These are phyloP conservation scores for Agrypnia vestita DNA, from an alignment of 1,140 invertebrate species.

Conservation along the genomic window DNA sequence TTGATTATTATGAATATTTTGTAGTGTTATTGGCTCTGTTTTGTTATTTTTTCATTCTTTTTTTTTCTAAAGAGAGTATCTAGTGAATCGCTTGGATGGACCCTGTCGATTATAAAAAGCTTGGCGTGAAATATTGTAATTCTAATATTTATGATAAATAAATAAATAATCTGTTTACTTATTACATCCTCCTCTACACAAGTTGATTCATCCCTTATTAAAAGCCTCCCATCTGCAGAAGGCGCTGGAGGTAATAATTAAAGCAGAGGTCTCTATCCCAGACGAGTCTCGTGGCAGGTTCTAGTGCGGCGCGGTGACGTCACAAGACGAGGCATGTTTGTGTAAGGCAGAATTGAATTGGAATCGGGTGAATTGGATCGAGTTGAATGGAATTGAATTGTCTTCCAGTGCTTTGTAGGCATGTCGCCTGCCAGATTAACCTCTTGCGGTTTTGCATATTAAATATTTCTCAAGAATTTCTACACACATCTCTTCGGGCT, in stretches of 20 bases:
- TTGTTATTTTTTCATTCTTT: too few species aligned
- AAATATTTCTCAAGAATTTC: constrained; percentile 23
- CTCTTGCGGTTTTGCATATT: constrained; percentile 38
- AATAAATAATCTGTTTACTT: too few species aligned
- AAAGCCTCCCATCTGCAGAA: neutral
- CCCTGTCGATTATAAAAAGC: too few species aligned
- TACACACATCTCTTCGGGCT: neutral
- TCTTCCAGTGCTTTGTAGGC: constrained; percentile 13
- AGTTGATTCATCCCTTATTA: neutral
- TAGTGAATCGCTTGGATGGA: too few species aligned
- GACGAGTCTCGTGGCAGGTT: neutral
- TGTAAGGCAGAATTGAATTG: constrained; percentile 37
- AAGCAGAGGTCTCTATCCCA: constrained; percentile 3
- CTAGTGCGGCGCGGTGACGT: neutral
- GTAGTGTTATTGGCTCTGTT: too few species aligned
- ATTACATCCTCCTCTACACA: too few species aligned
- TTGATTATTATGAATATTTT: too few species aligned
- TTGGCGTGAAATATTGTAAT: too few species aligned
- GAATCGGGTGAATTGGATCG: constrained; percentile 39
- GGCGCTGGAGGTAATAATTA: neutral
- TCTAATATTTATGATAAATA: too few species aligned
- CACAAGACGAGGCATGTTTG: constrained; percentile 17
- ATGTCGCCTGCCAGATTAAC: constrained; percentile 21
- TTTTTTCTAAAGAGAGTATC: too few species aligned
- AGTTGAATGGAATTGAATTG: constrained; percentile 43